Conservation (phyloP, 1,140 invertebrate species). For the Platorchestia sp. region DNA sequence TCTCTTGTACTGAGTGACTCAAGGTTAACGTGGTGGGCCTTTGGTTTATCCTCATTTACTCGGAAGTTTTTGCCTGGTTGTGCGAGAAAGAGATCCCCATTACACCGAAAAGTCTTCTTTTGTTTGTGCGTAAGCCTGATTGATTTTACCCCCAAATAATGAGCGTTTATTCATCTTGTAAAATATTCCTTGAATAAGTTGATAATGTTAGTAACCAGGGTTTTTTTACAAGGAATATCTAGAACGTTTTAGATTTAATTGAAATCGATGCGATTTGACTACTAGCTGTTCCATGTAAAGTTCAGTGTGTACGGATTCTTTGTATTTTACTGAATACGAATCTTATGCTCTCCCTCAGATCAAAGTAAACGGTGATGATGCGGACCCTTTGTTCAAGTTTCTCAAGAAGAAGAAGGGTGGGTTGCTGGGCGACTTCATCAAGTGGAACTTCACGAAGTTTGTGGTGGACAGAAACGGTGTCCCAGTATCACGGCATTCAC, state of each 20-base stretch:
- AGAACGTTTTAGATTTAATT: not conserved
- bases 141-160: not conserved
- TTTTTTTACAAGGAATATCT: not conserved
- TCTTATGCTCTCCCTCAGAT: not conserved
- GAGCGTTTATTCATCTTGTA: not conserved
- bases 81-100: no score
- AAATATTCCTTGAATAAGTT: not conserved
- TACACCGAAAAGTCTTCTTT: no score
- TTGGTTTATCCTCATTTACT: no score
- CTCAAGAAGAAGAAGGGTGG: constrained; percentile 86
- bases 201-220: not conserved
- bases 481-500: constrained; percentile 85
- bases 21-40: no score
- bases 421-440: constrained; percentile 83
- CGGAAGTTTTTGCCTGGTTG: no score
- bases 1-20: no score
- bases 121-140: no score
- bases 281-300: not conserved
- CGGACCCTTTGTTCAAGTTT: constrained; percentile 90
- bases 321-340: not conserved
- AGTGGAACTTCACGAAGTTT: constrained; percentile 99
- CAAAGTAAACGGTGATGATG: constrained; percentile 88
- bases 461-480: constrained; percentile 88
- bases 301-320: not conserved
- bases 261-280: no score